Evolutionary conservation across 2,797 vertebrate genomes (phyloP).

Genomic region (Mionectes olivaceus): DNA sequence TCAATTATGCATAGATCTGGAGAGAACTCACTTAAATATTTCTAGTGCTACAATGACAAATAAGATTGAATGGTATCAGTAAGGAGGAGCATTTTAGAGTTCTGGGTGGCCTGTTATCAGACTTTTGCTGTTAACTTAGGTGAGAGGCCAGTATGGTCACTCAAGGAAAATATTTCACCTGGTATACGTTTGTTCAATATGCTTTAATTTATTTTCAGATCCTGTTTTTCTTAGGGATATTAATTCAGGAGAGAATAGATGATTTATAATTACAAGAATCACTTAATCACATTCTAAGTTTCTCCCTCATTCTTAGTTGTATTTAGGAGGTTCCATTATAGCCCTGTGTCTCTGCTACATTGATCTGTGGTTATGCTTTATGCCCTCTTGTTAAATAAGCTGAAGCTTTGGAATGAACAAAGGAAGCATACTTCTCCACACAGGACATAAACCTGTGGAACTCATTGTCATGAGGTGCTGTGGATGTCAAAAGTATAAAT

Average conservation of each 20-base stretch:
- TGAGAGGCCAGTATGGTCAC: neutral
- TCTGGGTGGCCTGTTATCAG: neutral
- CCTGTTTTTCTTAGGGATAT: neutral
- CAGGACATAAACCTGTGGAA: neutral
- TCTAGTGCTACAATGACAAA: neutral
- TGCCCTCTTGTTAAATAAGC: neutral
- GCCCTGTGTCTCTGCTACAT: neutral
- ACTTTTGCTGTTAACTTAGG: neutral
- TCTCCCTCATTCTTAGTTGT: neutral
- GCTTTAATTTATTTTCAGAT: neutral
- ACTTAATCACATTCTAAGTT: neutral
- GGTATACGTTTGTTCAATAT: neutral
- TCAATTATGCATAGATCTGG: neutral
- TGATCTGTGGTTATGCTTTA: neutral
- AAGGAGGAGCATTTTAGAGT: neutral
- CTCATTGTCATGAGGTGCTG: neutral
- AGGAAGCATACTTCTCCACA: neutral
- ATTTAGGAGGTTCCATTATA: neutral
- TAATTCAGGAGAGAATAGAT: neutral
- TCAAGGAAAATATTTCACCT: neutral
- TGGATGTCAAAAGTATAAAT: neutral
- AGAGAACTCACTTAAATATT: neutral
- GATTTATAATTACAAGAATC: neutral
- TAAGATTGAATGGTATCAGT: neutral
- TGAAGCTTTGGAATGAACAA: neutral